Evolutionary conservation across 1,140 invertebrate genomes (phyloP), one percentile per base, ranked within the genome.

Genomic region (Bombus superbus): DNA sequence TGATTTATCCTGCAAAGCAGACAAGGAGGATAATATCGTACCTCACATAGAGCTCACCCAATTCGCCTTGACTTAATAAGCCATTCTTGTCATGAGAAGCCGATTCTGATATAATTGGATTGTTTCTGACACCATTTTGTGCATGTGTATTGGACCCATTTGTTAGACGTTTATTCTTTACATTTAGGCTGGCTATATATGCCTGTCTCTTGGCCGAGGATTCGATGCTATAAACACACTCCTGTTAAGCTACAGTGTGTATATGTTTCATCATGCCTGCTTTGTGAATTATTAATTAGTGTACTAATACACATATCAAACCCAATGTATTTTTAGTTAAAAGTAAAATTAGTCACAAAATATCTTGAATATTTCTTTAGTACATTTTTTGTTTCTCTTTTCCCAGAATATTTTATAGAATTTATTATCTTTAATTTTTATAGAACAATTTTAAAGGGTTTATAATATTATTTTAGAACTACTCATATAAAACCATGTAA

Each of bases 1-100:
- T 40, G 64, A 80, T 68, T 85, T 87, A 92, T 90, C 77, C 88
- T 81, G 87, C 87, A 93, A 94, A 94, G 92, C 89, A 92, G 91
- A 91, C 92, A 92, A 91, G 92, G 86, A 89, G 84, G 91, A 91
- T 91, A 90, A 94, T 93, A 93, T 92, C 94, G 94, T 95, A 95
- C 94, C 94, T 95, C 94, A 95, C 92, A 94, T 94, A 95, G 93
- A 95, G 94, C 93, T 95, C 94, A 92, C 94, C 94, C 94, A 95
- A 95, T 95, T 95, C 94, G 92, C 92, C 92, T 92, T 92, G 92
- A 94, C 92, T 95, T 94, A 95, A 94, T 92, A 94, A 94, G 93
- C 94, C 94, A 92, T 93, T 95, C 93, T 94, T 95, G 93, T 92
- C 80, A 91, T 93, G 92, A 77, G 90, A 92, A 90, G 92, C 93